These are phyloP conservation scores for Drosophila histrio DNA, from an alignment of 2,888 invertebrate genomes.

Conservation along the genomic window DNA sequence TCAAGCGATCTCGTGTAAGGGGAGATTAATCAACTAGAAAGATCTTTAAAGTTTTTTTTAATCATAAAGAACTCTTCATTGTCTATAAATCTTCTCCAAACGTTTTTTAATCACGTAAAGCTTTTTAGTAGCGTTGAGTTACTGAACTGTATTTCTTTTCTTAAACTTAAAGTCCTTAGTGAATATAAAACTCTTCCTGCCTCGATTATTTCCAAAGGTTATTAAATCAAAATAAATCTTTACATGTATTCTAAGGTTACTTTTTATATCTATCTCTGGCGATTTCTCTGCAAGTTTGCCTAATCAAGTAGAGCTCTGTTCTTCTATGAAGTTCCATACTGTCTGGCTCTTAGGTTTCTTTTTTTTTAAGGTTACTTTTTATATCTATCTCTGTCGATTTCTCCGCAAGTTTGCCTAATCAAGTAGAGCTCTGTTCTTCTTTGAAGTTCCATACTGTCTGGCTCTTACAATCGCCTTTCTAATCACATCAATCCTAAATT, in stretches of 20 bases:
- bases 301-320: background rate
- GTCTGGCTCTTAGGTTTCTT: background rate
- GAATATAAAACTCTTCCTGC: no score
- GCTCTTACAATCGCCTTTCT: background rate
- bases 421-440: background rate
- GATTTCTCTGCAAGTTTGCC: background rate
- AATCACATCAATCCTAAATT: background rate
- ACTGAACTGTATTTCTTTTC: background rate
- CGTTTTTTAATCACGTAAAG: no score
- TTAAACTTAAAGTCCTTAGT: no score
- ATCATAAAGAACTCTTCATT: no score
- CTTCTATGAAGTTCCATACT: background rate
- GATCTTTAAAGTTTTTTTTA: no score
- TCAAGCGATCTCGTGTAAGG: no score
- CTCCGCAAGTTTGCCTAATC: background rate
- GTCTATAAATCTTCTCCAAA: no score
- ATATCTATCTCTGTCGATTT: background rate
- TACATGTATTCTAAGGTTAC: background rate
- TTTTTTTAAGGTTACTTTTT: accelerated
- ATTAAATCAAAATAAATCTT: no score
- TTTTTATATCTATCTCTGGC: background rate
- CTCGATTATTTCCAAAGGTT: no score
- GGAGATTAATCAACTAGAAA: no score
- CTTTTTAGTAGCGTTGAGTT: background rate
- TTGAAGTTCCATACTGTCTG: no score